phyloP scores from a whole-genome alignment of 2,888 invertebrate genomes.

The Loripinus fragilis region DNA sequence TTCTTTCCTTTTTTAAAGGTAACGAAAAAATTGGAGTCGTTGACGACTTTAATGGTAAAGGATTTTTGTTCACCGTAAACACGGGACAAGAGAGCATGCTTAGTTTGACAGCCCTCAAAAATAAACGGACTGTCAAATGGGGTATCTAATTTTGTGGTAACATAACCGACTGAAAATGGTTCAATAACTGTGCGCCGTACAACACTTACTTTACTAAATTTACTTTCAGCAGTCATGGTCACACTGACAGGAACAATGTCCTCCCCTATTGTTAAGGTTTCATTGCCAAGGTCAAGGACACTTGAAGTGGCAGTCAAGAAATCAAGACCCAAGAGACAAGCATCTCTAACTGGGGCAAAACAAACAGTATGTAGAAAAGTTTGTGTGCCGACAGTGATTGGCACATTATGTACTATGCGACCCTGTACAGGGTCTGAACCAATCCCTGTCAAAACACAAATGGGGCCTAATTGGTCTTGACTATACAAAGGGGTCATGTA shows the following conservation, averaged over 20 bases:
- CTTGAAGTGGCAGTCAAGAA: background rate
- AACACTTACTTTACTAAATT: background rate
- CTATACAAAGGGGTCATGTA: background rate
- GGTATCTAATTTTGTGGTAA: background rate
- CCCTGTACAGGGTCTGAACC: background rate
- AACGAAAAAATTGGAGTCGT: background rate
- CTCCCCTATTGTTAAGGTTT: background rate
- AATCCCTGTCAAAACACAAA: conserved; percentile 1
- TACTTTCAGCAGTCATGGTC: background rate
- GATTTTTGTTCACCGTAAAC: background rate
- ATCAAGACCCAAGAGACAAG: background rate
- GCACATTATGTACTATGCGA: conserved; percentile 2
- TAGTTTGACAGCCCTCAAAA: background rate
- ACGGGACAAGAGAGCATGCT: background rate
- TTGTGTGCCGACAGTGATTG: background rate
- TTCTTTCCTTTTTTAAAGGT: background rate
- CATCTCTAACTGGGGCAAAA: background rate
- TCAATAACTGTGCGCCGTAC: background rate
- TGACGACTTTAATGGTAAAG: background rate
- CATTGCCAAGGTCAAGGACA: background rate
- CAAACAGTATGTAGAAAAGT: background rate
- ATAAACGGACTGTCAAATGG: background rate
- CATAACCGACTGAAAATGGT: background rate
- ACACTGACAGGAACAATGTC: background rate
- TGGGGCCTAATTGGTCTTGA: background rate